These are phyloP conservation scores for Acanthacorydalis orientalis DNA, from an alignment of 2,888 invertebrate species.

Conservation along the genomic window DNA sequence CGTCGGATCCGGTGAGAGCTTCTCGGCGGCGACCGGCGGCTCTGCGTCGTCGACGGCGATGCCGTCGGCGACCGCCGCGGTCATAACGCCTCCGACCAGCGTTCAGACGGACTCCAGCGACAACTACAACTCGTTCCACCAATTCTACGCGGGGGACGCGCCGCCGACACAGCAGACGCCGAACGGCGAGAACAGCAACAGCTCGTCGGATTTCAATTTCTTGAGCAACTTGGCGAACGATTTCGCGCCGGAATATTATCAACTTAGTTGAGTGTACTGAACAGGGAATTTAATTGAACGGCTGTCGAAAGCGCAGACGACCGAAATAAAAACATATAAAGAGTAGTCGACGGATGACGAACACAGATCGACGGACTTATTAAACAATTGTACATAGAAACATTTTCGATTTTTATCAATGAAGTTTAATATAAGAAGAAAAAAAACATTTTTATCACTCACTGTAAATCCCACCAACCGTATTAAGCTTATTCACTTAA, in stretches of 20 bases:
- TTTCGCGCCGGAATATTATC: constrained; percentile 83
- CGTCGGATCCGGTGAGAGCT: constrained; percentile 24
- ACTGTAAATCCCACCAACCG: too few species aligned
- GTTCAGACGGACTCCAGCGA: constrained; percentile 43
- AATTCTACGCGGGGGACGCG: constrained; percentile 44
- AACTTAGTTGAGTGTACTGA: constrained; percentile 30
- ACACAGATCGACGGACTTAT: too few species aligned
- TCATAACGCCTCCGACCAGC: constrained; percentile 42
- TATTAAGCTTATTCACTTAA: too few species aligned
- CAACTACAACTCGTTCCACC: constrained; percentile 51
- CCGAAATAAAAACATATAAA: too few species aligned
- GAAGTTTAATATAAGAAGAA: too few species aligned
- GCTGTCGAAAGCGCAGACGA: too few species aligned
- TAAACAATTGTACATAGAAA: too few species aligned
- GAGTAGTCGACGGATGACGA: too few species aligned
- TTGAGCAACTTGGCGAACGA: constrained; percentile 83
- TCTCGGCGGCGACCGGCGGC: constrained; percentile 28
- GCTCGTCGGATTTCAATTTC: constrained; percentile 89
- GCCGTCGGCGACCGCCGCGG: constrained; percentile 30
- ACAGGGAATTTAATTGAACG: too few species aligned
- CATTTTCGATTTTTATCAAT: too few species aligned
- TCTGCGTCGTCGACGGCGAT: constrained; percentile 26
- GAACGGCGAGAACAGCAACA: constrained; percentile 62
- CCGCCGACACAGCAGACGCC: constrained; percentile 22
- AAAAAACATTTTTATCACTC: too few species aligned